A percentile compares a stretch with the other conserved stretches of the same genome.
Conservation (phyloP, 1,140 invertebrate species). For the Diabrotica undecimpunctata region DNA sequence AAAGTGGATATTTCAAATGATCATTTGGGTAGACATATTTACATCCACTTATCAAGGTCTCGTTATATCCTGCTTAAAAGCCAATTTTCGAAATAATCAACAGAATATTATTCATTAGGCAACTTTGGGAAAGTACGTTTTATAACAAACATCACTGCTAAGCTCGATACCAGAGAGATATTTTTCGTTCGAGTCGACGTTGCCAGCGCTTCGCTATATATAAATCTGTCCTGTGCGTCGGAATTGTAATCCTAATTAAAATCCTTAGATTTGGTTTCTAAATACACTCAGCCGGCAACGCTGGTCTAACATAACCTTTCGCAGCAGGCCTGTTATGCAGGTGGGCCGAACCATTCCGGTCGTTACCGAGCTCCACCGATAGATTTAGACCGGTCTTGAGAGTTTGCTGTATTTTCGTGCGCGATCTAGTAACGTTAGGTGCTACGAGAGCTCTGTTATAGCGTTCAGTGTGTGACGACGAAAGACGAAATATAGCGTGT, state of each 20-base stretch:
- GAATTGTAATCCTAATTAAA: background rate
- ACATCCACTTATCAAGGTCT: too few species aligned
- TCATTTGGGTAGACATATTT: too few species aligned
- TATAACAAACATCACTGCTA: conserved; percentile 18
- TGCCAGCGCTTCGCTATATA: background rate
- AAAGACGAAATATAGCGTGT: conserved; percentile 13
- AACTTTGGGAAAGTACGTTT: conserved; percentile 20
- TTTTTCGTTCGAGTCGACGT: conserved; percentile 5
- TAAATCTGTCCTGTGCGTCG: too few species aligned
- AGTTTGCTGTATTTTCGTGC: conserved; percentile 36
- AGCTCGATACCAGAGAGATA: conserved; percentile 19
- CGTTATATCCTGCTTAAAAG: background rate
- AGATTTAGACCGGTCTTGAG: conserved; percentile 41
- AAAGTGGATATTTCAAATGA: too few species aligned
- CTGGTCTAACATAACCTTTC: conserved; percentile 44
- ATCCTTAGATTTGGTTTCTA: background rate
- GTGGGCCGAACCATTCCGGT: conserved; percentile 42
- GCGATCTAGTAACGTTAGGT: conserved; percentile 22
- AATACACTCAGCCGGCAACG: background rate
- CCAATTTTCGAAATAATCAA: conserved; percentile 17
- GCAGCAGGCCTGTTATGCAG: conserved; percentile 44
- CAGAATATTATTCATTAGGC: conserved; percentile 17
- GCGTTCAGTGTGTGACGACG: conserved; percentile 13
- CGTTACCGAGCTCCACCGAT: conserved; percentile 31
- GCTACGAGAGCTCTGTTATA: conserved; percentile 12